phyloP scores from a whole-genome alignment of 2,113 vertebrate species.

The Corythornis madagascariensis region DNA sequence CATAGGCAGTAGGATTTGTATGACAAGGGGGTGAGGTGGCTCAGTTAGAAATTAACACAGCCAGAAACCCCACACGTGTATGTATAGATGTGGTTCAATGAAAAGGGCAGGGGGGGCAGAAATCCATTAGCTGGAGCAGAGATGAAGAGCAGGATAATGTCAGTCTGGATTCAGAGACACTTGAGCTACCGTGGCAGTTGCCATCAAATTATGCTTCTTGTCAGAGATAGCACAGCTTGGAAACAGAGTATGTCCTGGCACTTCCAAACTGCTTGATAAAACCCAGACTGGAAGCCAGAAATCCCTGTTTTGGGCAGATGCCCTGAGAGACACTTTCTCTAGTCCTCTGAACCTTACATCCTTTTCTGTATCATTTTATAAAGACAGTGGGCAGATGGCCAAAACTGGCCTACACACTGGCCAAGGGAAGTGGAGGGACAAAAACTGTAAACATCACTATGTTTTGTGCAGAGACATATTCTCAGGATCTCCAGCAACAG shows the following conservation, averaged over 20 bases:
- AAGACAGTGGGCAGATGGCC: background rate
- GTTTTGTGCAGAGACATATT: background rate
- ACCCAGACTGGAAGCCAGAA: background rate
- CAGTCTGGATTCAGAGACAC: background rate
- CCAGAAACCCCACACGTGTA: background rate
- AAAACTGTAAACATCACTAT: background rate
- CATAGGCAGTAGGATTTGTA: background rate
- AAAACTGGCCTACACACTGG: background rate
- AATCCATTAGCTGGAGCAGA: background rate
- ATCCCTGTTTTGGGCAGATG: background rate
- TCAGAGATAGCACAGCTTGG: background rate
- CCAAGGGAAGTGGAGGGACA: background rate
- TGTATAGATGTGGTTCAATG: background rate
- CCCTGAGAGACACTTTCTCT: background rate
- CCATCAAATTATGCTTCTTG: background rate
- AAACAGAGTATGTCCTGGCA: background rate
- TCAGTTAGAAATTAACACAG: background rate
- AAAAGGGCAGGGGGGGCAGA: background rate
- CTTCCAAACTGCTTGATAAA: background rate
- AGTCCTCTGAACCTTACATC: background rate
- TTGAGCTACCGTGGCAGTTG: background rate
- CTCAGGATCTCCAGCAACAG: background rate
- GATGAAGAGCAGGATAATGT: background rate
- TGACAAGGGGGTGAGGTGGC: background rate
- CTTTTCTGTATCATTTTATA: background rate